These are phyloP conservation scores for Cottoperca gobio DNA, from an alignment of 2,797 vertebrate genomes.

Conservation along the genomic window DNA sequence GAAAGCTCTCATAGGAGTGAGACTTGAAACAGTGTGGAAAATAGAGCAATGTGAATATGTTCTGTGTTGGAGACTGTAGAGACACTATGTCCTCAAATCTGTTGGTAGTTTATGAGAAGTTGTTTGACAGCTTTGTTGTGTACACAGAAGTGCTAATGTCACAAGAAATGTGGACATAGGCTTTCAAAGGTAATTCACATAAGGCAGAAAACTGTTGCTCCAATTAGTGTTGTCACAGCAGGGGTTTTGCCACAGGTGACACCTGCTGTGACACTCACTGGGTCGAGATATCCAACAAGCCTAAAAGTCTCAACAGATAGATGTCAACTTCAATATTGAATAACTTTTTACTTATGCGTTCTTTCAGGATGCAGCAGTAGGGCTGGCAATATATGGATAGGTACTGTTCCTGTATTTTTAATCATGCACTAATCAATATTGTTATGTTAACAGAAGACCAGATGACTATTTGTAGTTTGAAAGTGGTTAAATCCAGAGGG, in stretches of 20 bases:
- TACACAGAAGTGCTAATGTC: not conserved
- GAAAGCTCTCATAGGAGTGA: constrained; percentile 24
- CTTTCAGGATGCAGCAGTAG: not conserved
- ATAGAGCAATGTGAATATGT: not conserved
- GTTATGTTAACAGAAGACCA: too few relatives aligned
- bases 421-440: too few relatives aligned
- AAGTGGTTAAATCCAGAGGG: not conserved
- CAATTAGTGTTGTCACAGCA: constrained; percentile 20
- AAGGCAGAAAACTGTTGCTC: not conserved
- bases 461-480: too few relatives aligned
- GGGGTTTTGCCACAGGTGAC: constrained; percentile 16
- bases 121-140: constrained; percentile 21
- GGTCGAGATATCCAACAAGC: not conserved
- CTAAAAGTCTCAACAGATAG: not conserved
- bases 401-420: too few relatives aligned
- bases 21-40: constrained; percentile 14
- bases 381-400: not conserved
- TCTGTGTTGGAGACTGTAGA: not conserved
- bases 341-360: not conserved
- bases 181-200: not conserved
- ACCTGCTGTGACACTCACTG: constrained; percentile 4
- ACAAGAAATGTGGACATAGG: not conserved
- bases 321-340: not conserved
- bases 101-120: constrained; percentile 1
- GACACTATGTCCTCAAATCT: not conserved